Evolutionary conservation across 1,140 invertebrate genomes (phyloP).

Genomic region (Drosophila arawakana): DNA sequence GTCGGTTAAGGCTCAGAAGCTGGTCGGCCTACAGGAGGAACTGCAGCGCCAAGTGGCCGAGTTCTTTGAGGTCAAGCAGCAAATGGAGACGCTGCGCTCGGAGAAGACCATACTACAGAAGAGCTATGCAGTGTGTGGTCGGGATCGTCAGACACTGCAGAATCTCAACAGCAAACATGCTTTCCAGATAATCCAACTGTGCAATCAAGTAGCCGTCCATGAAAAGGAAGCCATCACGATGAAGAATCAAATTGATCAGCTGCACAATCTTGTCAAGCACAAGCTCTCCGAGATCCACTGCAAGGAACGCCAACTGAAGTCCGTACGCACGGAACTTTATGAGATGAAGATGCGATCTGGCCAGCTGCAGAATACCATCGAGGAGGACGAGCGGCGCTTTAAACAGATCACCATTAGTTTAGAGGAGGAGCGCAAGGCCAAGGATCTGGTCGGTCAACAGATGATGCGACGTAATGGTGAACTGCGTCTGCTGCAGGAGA

Average conservation of each 20-base stretch:
- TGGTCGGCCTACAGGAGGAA: slow-evolving; percentile 86
- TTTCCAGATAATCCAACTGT: slow-evolving; percentile 66
- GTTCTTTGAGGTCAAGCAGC: slow-evolving; percentile 86
- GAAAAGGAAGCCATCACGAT: slow-evolving; percentile 48
- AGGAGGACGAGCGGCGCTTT: slow-evolving; percentile 85
- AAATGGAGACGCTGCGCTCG: slow-evolving; percentile 87
- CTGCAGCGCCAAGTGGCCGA: slow-evolving; percentile 86
- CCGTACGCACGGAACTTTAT: slow-evolving; percentile 85
- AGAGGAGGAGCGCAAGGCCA: slow-evolving; percentile 87
- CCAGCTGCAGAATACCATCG: slow-evolving; percentile 77
- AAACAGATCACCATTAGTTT: slow-evolving; percentile 87
- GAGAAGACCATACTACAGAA: slow-evolving; percentile 88
- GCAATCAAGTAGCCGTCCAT: slow-evolving; percentile 25
- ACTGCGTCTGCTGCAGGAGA: slow-evolving; percentile 88
- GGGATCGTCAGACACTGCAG: slow-evolving; percentile 87
- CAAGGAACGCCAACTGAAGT: slow-evolving; percentile 75
- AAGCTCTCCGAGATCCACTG: slow-evolving; percentile 85
- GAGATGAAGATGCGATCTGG: slow-evolving; percentile 85
- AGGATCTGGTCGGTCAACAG: slow-evolving; percentile 90
- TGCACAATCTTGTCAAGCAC: slow-evolving; percentile 88
- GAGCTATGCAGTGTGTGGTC: slow-evolving; percentile 86
- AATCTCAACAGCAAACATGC: slow-evolving; percentile 85
- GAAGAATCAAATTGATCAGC: slow-evolving; percentile 85
- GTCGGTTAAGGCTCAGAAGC: background rate
- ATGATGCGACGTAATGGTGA: slow-evolving; percentile 90